Base-by-base conservation (phyloP, 2,797 vertebrate genomes). In the Numenius phaeopus region DNA sequence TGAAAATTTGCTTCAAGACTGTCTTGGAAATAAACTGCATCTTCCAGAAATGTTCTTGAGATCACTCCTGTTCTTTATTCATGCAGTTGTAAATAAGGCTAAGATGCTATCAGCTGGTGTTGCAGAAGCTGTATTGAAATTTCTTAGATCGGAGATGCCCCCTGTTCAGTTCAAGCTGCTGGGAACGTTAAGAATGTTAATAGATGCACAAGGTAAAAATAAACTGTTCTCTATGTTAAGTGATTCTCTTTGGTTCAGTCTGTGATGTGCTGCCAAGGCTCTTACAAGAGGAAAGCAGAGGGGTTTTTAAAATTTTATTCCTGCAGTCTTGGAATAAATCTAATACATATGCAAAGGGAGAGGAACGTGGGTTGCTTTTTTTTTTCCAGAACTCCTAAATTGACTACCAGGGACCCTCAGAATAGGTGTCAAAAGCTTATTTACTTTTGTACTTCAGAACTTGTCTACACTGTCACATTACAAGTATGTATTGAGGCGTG, bases 91-190 rank as follows among this genome's bases (percentile, higher is more conserved):
- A 88, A 99, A 99, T 98, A 99, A 99, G 96, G 99, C 99, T 72
- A 99, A 99, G 98, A 99, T 99, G 99, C 98, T 99, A 84, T 98
- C 99, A 29, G 99, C 99, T 44, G 99, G 99, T 1, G 99, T 99
- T 81, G 99, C 99, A 37, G 99, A 99, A 34, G 98, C 99, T 82
- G 99, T 99, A 87, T 96, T 99, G 98, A 99, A 99, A 98, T 99
- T 99, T 90, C 98, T 99, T 89, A 99, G 98, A 94, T 99, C 99
- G 2, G 99, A 99, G 98, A 99, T 99, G 99, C 99, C 99, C 76
- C 99, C 99, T 0, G 99, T 99, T 49, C 99, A 99, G 96, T 99
- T 99, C 97, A 99, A 99, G 96, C 98, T 99, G 49, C 98, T 99
- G 97, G 99, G 99, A 93, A 99, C 99, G 11, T 98, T 99, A 98